These are phyloP conservation scores for Struthio camelus DNA, from an alignment of 2,113 vertebrate genomes.

Conservation along the genomic window DNA sequence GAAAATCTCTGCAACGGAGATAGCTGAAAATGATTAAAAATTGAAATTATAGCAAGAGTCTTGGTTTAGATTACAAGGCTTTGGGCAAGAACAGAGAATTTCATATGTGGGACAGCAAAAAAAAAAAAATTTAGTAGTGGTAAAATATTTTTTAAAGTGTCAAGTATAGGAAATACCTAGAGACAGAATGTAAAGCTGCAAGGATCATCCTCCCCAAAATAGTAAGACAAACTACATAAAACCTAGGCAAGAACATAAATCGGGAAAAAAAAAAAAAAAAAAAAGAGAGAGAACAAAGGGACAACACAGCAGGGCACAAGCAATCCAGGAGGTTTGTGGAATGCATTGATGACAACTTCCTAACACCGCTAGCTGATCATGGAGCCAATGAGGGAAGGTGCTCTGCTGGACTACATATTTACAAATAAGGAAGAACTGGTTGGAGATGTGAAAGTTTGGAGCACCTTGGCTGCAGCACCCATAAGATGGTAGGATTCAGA, in stretches of 20 bases:
- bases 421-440: too few species aligned
- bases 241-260: background rate
- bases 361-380: too few species aligned
- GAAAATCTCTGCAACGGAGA: slow-evolving; percentile 6
- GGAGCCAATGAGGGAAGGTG: too few species aligned
- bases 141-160: background rate
- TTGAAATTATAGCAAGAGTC: background rate
- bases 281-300: background rate
- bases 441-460: too few species aligned
- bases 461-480: too few species aligned
- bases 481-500: too few species aligned
- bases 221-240: background rate
- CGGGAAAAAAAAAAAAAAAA: background rate
- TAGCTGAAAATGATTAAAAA: background rate
- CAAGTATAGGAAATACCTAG: background rate
- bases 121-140: background rate
- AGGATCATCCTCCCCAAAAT: background rate
- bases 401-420: too few species aligned
- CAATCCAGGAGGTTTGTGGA: too few species aligned
- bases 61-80: background rate
- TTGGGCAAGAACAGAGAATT: background rate
- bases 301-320: too few species aligned
- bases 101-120: background rate
- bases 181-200: background rate
- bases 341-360: too few species aligned